Conservation (phyloP, 1,140 invertebrate species). For the Zeugodacus cucurbitae region DNA sequence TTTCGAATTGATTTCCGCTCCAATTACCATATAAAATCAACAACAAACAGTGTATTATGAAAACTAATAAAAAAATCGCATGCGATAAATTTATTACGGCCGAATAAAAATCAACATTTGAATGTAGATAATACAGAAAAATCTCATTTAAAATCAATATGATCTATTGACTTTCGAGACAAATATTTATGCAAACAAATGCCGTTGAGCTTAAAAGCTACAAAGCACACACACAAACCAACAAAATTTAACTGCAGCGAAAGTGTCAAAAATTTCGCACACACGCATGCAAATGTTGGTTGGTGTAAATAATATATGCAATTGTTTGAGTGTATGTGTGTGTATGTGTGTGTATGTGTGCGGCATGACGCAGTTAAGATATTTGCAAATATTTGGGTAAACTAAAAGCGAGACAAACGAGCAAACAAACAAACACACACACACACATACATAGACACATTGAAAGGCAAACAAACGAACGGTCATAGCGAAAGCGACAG, state of each 20-base stretch:
- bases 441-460: not conserved
- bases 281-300: not conserved
- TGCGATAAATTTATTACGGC: not conserved
- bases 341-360: not conserved
- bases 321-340: not conserved
- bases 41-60: not conserved
- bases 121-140: not conserved
- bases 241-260: not conserved
- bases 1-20: too few species aligned
- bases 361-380: not conserved
- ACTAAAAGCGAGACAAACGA: not conserved
- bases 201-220: not conserved
- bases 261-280: not conserved
- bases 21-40: not conserved
- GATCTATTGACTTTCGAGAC: not conserved
- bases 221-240: not conserved
- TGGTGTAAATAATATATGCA: not conserved
- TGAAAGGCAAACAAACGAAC: not conserved
- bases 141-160: not conserved
- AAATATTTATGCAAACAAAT: not conserved
- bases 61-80: not conserved
- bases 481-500: not conserved
- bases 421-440: not conserved
- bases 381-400: constrained; percentile 14
- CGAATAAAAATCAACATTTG: not conserved